A percentile compares a stretch with the other conserved stretches of the same genome.
These are phyloP conservation scores for Teinopalpus imperialis DNA, from an alignment of 2,888 invertebrate genomes.

Conservation along the genomic window DNA sequence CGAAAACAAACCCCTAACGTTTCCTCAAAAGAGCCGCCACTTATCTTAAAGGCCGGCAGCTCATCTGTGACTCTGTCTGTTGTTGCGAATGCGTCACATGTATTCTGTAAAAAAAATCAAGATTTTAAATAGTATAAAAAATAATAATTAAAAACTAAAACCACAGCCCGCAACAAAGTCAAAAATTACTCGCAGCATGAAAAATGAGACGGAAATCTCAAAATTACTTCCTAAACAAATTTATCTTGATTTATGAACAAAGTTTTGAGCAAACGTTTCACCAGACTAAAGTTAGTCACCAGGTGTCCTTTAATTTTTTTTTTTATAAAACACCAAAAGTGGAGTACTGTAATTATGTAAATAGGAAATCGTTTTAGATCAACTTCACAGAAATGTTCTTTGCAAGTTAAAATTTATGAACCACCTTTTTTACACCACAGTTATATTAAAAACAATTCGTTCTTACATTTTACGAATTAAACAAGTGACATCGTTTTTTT, in stretches of 20 bases:
- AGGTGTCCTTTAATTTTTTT: constrained; percentile 75
- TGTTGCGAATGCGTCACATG: too few species aligned
- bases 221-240: constrained; percentile 80
- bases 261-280: constrained; percentile 76
- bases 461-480: too few species aligned
- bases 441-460: not conserved
- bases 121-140: too few species aligned
- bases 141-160: not conserved
- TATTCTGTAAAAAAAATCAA: too few species aligned
- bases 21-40: too few species aligned
- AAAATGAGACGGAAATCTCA: constrained; percentile 47
- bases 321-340: constrained; percentile 56
- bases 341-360: constrained; percentile 72
- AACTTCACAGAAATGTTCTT: constrained; percentile 20
- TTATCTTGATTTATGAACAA: constrained; percentile 77
- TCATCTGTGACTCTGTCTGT: too few species aligned
- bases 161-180: constrained; percentile 31
- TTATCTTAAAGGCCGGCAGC: too few species aligned
- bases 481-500: too few species aligned
- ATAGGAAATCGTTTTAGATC: constrained; percentile 51
- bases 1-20: too few species aligned
- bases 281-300: constrained; percentile 70
- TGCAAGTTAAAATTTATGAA: not conserved
- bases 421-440: too few species aligned
- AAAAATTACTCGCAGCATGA: constrained; percentile 34